phyloP scores from a whole-genome alignment of 53 echinoderm and acorn worm species.

The Paelopatides confundens region DNA sequence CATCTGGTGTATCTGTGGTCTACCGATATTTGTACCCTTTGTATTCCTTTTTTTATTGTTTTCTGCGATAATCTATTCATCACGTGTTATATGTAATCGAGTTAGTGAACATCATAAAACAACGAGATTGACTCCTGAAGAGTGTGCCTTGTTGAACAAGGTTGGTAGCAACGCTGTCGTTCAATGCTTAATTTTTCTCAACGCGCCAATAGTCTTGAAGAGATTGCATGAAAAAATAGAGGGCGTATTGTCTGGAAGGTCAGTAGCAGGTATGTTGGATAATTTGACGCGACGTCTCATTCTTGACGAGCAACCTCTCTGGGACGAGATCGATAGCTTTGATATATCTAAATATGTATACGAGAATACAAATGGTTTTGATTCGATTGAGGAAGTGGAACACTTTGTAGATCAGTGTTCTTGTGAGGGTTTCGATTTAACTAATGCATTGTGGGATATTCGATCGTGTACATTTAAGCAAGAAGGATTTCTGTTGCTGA shows the following conservation, averaged over 20 bases:
- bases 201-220: background rate
- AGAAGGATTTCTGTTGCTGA: slow-evolving; percentile 5
- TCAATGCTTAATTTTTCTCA: slow-evolving; percentile 2
- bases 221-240: background rate
- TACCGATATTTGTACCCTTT: background rate
- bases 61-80: background rate
- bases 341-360: slow-evolving; percentile 8
- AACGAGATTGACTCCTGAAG: background rate
- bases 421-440: background rate
- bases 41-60: background rate
- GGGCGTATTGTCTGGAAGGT: background rate
- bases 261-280: background rate
- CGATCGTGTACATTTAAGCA: background rate
- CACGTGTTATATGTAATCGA: background rate
- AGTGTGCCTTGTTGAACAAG: background rate
- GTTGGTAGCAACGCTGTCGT: slow-evolving; percentile 9
- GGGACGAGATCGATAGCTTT: background rate
- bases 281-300: background rate
- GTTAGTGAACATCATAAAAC: background rate
- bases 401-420: background rate
- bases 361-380: background rate
- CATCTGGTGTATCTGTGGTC: background rate
- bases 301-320: background rate
- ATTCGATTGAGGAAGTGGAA: background rate
- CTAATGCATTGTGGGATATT: slow-evolving; percentile 20